Evolutionary conservation across 2,888 invertebrate species (phyloP), one percentile per base, ranked within the genome.

Genomic region (Malacosoma neustria): DNA sequence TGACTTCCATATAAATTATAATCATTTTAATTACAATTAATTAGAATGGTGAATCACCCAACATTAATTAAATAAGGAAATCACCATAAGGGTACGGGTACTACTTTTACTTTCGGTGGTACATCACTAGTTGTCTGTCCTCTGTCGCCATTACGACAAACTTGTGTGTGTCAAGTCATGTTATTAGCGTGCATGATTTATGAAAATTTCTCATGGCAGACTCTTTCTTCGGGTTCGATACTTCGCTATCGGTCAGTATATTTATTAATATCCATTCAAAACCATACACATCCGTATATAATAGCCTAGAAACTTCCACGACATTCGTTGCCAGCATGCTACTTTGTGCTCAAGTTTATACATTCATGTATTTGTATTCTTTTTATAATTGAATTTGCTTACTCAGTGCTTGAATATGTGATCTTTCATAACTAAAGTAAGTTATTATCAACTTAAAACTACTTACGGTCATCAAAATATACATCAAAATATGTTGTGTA

Each of bases 141-240:
- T 74, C 73, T 65, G 54, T 72, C 75, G 72, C 73, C 68, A 71
- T 69, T 63, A 62, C 72, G 73, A 81, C 79, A 75, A 82, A 68
- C 22, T 22, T 69, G 69, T 77, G 76, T 74, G 88, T 89, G 89
- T 89, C 88, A 88, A 89, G 89, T 86, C 88, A 89, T 89, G 89
- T 88, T 88, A 89, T 79, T 87, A 88, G 85, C 77, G 86, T 87
- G 72, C 86, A 86, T 87, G 87, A 85, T 87, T 80, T 72, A 87
- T 87, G 87, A 87, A 81, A 82, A 82, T 72, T 72, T 76, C 82
- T 79, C 91, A 94, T 94, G 93, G 93, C 93, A 90, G 91, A 94
- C 90, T 91, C 92, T 85, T 94, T 93, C 90, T 94, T 93, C 89
- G 93, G 91, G 87, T 92, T 93, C 87, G 91, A 93, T 88, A 89